Conservation (phyloP, 2,797 vertebrate species). For the Coendou prehensilis region DNA sequence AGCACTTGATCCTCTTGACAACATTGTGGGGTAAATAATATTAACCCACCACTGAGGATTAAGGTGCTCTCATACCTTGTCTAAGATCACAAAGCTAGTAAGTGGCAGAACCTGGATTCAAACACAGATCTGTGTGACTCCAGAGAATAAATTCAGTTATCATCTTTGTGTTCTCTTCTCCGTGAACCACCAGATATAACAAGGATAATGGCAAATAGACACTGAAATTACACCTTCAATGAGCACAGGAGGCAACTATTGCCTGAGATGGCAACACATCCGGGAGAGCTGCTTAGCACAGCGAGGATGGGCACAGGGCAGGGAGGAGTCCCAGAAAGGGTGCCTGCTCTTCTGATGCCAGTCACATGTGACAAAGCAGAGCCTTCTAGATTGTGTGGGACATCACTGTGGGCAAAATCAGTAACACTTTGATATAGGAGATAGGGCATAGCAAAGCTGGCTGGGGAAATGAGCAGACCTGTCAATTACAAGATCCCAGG, state of each 20-base stretch:
- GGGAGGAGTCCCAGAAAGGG: neutral
- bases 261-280: neutral
- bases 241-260: neutral
- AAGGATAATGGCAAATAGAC: neutral
- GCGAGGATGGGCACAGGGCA: neutral
- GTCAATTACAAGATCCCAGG: neutral
- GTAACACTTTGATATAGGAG: neutral
- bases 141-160: neutral
- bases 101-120: conserved; percentile 6
- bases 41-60: neutral
- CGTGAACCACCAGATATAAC: neutral
- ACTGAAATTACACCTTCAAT: neutral
- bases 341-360: neutral
- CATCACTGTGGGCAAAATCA: neutral
- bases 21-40: neutral
- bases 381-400: neutral
- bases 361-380: neutral
- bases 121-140: neutral
- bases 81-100: neutral
- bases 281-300: neutral
- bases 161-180: neutral
- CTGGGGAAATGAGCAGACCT: neutral
- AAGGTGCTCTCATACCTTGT: neutral
- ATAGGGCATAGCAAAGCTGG: neutral
- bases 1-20: neutral